Base-by-base conservation (phyloP, 2,113 vertebrate species). In the Stegostoma tigrinum region DNA sequence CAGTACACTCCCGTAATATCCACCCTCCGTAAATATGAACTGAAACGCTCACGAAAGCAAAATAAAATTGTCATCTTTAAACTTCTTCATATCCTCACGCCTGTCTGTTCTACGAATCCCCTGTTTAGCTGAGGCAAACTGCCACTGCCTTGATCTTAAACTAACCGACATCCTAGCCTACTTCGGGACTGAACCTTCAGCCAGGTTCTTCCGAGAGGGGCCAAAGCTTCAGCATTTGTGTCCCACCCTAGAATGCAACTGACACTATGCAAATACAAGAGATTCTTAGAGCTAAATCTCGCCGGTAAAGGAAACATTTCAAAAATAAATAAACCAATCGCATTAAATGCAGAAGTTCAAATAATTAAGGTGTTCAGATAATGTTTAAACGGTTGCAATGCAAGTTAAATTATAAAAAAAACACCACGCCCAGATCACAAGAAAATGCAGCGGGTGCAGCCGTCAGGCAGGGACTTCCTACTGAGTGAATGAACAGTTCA, bases 361-460 rank as follows among this genome's bases (percentile, higher is more conserved):
- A 61, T 61, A 17, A 66, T n/a, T 66, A 66, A 19, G 66, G 15
- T 34, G 17, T 66, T 66, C 55, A 0, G 55, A 10, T 12, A n/a
- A 2, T 21, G 14, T 17, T 91, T 66, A n/a, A n/a, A 91, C 89
- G 5, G 55, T 66, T 42, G 55, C 15, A 42, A 15, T 91, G 89
- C 52, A 66, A 66, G 61, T 34, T 66, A 67, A 48, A 48, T 48
- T 48, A n/a, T 2, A 48, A 48, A 48, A 93, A 66, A 61, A 61
- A 66, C 38, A 61, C 89, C 89, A 66, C 89, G n/a, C 89, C 89
- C 89, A 38, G 89, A 38, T 6, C 61, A 24, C 61, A 38, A 34
- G 61, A 42, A 93, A 93, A n/a, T 67, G 89, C 89, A 90, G 52
- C 55, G 55, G n/a, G 61, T 34, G 87, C 87, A 93, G n/a, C 64